These are phyloP conservation scores for Melanotaenia boesemani DNA, from an alignment of 2,797 vertebrate genomes.

Conservation along the genomic window DNA sequence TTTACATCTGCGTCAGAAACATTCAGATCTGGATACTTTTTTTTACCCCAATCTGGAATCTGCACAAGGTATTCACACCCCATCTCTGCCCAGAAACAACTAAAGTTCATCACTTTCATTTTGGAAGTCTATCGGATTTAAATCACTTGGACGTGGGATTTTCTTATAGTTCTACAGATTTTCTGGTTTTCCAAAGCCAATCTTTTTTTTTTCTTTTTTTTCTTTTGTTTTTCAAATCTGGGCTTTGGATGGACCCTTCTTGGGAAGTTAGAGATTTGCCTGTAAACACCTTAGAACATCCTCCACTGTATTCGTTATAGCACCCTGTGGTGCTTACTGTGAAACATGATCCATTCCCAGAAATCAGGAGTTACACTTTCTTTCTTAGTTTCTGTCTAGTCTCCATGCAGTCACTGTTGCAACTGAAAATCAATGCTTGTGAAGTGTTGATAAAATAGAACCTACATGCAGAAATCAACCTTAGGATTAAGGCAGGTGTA, in stretches of 20 bases:
- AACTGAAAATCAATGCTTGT: no score
- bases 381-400: not conserved
- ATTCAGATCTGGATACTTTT: not conserved
- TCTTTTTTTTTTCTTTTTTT: no score
- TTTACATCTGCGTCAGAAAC: not conserved
- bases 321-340: not conserved
- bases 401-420: not conserved
- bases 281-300: not conserved
- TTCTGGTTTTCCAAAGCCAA: no score
- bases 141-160: no score
- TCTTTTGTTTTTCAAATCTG: not conserved
- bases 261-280: not conserved
- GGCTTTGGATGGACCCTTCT: not conserved
- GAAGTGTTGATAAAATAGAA: no score
- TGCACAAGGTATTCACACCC: not conserved
- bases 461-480: not conserved
- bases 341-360: slow-evolving; percentile 1
- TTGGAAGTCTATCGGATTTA: not conserved
- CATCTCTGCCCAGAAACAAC: not conserved
- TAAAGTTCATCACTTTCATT: not conserved
- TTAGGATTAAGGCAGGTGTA: no score
- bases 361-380: not conserved
- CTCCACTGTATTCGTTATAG: not conserved
- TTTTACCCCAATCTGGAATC: not conserved
- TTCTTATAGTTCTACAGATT: no score